phyloP scores from a whole-genome alignment of 2,113 vertebrate species.

The Vanacampus margaritifer region DNA sequence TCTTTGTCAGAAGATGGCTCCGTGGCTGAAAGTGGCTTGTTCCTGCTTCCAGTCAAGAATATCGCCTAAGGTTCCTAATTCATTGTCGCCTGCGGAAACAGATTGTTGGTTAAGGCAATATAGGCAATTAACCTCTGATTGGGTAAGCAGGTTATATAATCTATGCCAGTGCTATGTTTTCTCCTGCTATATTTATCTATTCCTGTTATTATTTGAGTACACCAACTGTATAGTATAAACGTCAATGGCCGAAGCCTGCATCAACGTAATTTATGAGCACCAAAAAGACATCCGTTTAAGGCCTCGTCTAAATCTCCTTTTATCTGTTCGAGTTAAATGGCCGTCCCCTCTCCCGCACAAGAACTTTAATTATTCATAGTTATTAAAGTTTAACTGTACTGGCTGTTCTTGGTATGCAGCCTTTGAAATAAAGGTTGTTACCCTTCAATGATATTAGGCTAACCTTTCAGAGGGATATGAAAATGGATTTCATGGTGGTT shows the following conservation, averaged over 20 bases:
- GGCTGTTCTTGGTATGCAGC: not conserved
- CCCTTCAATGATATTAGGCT: not conserved
- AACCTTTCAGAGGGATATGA: not conserved
- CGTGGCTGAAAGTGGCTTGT: not conserved
- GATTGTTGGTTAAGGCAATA: no score
- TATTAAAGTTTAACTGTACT: conserved; percentile 1
- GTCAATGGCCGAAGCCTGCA: not conserved
- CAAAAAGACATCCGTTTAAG: not conserved
- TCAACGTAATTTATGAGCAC: not conserved
- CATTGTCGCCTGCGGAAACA: no score
- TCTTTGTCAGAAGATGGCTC: conserved; percentile 51
- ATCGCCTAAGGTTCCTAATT: no score
- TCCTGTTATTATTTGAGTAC: not conserved
- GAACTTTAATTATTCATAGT: conserved; percentile 1
- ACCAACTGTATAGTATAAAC: not conserved
- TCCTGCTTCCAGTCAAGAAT: no score
- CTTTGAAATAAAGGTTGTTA: conserved; percentile 4
- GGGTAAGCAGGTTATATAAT: not conserved
- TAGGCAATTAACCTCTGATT: not conserved
- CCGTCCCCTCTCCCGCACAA: not conserved
- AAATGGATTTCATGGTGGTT: not conserved
- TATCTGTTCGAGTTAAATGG: not conserved
- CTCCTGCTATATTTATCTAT: no score
- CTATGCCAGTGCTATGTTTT: no score
- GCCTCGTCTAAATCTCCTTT: not conserved